phyloP scores from a whole-genome alignment of 2,113 vertebrate genomes.

The Circaetus cinerascens region DNA sequence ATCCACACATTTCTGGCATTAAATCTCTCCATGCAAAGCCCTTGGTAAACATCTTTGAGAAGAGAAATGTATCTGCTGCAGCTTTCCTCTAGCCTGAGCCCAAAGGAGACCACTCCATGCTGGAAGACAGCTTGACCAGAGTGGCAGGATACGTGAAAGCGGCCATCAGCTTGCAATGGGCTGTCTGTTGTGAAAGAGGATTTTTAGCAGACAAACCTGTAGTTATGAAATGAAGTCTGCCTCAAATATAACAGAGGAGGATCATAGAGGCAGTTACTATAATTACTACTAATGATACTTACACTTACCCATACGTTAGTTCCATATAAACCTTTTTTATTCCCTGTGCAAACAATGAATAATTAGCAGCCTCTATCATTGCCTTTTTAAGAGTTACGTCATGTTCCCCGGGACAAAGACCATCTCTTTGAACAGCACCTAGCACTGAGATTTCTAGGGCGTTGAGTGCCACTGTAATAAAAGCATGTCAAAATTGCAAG shows the following conservation, averaged over 20 bases:
- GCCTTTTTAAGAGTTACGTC: neutral
- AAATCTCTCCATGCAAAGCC: neutral
- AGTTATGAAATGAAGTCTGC: conserved; percentile 20
- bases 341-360: conserved; percentile 25
- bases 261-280: conserved; percentile 33
- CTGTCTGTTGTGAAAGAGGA: conserved; percentile 17
- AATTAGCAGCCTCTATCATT: neutral
- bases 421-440: conserved; percentile 21
- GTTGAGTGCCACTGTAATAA: neutral
- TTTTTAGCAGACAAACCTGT: conserved; percentile 29
- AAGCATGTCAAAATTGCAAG: neutral
- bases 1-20: fast-evolving
- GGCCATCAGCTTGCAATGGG: neutral
- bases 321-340: conserved; percentile 8
- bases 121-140: neutral
- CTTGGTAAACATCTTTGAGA: fast-evolving
- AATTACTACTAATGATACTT: conserved; percentile 31
- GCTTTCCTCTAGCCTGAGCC: fast-evolving
- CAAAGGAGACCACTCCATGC: fast-evolving
- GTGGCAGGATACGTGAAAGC: neutral
- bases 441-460: neutral
- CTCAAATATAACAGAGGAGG: conserved; percentile 28
- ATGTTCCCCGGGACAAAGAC: neutral
- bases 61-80: fast-evolving
- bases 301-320: neutral